Percentiles rank a stretch among this genome's conserved stretches.
These are phyloP conservation scores for Illadopsis cleaveri DNA, from an alignment of 2,113 vertebrate species.

Conservation along the genomic window DNA sequence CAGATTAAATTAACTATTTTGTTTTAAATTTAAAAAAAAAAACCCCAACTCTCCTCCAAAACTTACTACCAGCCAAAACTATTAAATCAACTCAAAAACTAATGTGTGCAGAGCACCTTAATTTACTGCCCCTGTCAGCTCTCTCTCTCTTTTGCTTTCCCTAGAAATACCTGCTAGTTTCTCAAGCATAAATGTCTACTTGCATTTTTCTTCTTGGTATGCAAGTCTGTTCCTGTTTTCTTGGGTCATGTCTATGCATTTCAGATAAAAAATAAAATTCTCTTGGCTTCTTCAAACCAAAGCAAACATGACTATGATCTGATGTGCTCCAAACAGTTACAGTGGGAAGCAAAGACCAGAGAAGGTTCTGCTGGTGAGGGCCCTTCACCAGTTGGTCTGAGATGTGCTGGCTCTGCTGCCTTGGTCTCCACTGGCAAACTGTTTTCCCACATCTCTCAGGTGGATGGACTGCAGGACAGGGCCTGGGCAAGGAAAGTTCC, in stretches of 20 bases:
- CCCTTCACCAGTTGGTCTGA: not conserved
- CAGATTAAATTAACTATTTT: not conserved
- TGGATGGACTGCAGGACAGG: not conserved
- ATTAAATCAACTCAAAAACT: not conserved
- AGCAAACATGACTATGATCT: not conserved
- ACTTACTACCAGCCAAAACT: not conserved
- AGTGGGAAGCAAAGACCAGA: not conserved
- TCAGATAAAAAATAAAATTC: not conserved
- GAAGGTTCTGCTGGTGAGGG: not conserved
- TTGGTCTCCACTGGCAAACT: not conserved
- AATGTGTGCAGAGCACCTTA: not conserved
- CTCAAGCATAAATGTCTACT: conserved; percentile 7
- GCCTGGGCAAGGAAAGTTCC: not conserved
- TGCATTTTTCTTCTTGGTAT: not conserved
- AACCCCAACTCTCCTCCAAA: not conserved
- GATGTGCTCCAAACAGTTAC: not conserved
- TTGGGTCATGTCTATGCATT: not conserved
- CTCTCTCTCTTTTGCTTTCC: not conserved
- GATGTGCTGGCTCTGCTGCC: not conserved
- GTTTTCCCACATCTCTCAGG: not conserved
- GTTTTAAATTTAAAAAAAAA: not conserved
- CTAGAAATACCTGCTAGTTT: not conserved
- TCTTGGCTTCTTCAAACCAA: not conserved
- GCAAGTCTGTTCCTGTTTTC: conserved; percentile 30
- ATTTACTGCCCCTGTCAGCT: not conserved